Conservation (phyloP, 2,888 invertebrate genomes). For the Heliconius ethilla region DNA sequence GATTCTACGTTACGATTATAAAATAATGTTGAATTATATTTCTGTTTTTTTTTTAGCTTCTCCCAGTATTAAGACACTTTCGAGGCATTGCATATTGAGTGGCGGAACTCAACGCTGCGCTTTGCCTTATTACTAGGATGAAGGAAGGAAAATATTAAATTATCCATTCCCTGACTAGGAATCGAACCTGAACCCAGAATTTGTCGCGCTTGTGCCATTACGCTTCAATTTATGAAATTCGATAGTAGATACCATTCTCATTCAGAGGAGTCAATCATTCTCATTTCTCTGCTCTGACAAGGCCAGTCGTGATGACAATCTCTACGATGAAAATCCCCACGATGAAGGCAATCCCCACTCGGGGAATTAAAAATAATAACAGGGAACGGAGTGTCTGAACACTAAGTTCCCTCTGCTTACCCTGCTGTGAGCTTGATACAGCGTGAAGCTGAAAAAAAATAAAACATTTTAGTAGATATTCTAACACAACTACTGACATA, state of each 20-base stretch:
- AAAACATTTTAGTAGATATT: not conserved
- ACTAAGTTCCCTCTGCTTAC: too few species aligned
- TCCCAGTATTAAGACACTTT: not conserved
- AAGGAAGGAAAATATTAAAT: not conserved
- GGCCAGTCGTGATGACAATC: too few species aligned
- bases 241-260: not conserved
- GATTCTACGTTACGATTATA: conserved; percentile 31
- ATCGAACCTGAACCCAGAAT: not conserved
- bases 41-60: not conserved
- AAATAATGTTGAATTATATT: not conserved
- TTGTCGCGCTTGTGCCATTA: not conserved
- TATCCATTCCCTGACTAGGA: not conserved
- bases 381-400: too few species aligned
- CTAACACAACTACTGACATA: not conserved
- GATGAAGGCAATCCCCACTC: too few species aligned
- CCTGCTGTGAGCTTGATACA: too few species aligned
- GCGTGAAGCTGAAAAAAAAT: not conserved
- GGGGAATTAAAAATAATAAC: too few species aligned
- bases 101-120: not conserved
- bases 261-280: too few species aligned
- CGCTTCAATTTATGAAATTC: too few species aligned
- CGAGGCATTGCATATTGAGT: not conserved
- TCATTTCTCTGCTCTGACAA: too few species aligned
- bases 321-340: too few species aligned
- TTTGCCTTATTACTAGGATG: not conserved